Percentiles rank a stretch among this genome's conserved stretches.
These are phyloP conservation scores for Tachina lurida DNA, from an alignment of 2,888 invertebrate genomes.

Conservation along the genomic window DNA sequence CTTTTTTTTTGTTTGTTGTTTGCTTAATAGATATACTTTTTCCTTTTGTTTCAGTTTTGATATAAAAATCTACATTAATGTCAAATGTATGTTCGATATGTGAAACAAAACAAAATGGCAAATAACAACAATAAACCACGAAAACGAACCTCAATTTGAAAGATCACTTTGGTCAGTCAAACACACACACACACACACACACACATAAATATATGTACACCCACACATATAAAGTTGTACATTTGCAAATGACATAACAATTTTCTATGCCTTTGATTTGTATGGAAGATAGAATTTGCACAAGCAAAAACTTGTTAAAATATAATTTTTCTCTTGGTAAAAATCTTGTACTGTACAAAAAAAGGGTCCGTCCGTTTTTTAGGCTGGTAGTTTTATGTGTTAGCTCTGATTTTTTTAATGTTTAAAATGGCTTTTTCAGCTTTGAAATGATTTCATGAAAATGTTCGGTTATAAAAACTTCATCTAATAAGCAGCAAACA, in stretches of 20 bases:
- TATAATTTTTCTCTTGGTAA: no score
- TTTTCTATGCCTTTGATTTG: slow-evolving; percentile 40
- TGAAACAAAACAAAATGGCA: slow-evolving; percentile 50
- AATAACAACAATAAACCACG: slow-evolving; percentile 54
- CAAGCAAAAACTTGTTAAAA: not conserved
- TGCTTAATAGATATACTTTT: not conserved
- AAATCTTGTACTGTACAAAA: no score
- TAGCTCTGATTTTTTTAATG: no score
- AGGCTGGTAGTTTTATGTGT: no score
- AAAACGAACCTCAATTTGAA: slow-evolving; percentile 65
- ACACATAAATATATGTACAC: not conserved
- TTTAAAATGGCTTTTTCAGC: no score
- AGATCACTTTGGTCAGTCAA: slow-evolving; percentile 68
- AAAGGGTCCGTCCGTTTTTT: no score
- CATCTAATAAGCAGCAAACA: no score
- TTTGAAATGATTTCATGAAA: no score
- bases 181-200: slow-evolving; percentile 28
- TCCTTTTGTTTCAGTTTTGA: slow-evolving; percentile 48
- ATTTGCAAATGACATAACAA: slow-evolving; percentile 1
- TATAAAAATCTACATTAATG: slow-evolving; percentile 60
- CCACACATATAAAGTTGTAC: not conserved
- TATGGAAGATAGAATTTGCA: not conserved
- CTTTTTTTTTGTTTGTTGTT: not conserved
- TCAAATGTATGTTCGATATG: slow-evolving; percentile 48
- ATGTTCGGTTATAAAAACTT: no score